phyloP scores from a whole-genome alignment of 2,888 invertebrate genomes.

The Augiades crinisus region DNA sequence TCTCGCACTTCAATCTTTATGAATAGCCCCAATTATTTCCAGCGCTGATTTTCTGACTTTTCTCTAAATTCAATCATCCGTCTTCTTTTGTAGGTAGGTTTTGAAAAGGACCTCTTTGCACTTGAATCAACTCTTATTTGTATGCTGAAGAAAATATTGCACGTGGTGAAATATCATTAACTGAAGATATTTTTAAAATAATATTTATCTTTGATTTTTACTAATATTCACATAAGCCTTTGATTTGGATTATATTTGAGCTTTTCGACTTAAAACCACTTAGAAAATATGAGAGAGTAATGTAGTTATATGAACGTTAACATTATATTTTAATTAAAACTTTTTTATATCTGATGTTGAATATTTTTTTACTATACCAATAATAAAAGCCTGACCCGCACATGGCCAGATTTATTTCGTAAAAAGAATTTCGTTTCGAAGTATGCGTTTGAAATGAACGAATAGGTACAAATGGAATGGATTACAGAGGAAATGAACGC shows the following conservation, averaged over 20 bases:
- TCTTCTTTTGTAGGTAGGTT: background rate
- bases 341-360: too few species aligned
- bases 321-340: too few species aligned
- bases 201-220: too few species aligned
- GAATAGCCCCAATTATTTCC: conserved; percentile 33
- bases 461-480: conserved; percentile 15
- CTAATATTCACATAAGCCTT: too few species aligned
- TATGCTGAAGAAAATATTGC: background rate
- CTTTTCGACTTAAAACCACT: too few species aligned
- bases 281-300: too few species aligned
- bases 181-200: too few species aligned
- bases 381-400: background rate
- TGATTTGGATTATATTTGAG: too few species aligned
- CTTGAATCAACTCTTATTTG: background rate
- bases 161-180: background rate
- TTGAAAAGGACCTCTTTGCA: background rate
- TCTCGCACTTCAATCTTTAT: conserved; percentile 27
- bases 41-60: conserved; percentile 1
- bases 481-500: conserved; percentile 24
- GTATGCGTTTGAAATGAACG: conserved; percentile 9
- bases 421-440: conserved; percentile 5
- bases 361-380: background rate
- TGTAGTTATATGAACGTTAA: too few species aligned
- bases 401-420: background rate
- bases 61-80: conserved; percentile 1